Percentiles rank a stretch among this genome's conserved stretches.
phyloP scores from a whole-genome alignment of 2,888 invertebrate species.

The Drosophila mulleri region DNA sequence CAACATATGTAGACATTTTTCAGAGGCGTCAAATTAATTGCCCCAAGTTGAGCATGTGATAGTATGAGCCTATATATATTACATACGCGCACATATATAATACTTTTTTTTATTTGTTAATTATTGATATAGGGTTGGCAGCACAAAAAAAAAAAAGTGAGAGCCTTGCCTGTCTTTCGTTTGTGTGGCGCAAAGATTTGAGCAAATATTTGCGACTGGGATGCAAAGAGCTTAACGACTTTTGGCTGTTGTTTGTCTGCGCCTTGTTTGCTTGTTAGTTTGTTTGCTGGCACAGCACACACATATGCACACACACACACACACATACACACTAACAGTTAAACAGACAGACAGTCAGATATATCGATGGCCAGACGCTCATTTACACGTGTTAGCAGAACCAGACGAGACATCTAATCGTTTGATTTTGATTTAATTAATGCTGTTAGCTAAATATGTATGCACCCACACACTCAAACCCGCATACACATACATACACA shows the following conservation, averaged over 20 bases:
- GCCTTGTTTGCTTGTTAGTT: slow-evolving; percentile 42
- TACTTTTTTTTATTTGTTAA: slow-evolving; percentile 28
- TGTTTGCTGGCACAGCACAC: slow-evolving; percentile 33
- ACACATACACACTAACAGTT: slow-evolving; percentile 5
- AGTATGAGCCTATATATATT: slow-evolving; percentile 13
- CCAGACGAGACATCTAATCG: slow-evolving; percentile 55
- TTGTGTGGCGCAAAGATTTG: slow-evolving; percentile 46
- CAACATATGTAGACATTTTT: slow-evolving; percentile 40
- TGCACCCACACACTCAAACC: neutral
- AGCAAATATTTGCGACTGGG: slow-evolving; percentile 62
- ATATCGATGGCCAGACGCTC: slow-evolving; percentile 40
- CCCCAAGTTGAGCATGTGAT: slow-evolving; percentile 49
- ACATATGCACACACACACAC: slow-evolving; percentile 7
- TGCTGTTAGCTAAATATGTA: slow-evolving; percentile 42
- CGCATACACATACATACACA: slow-evolving; percentile 11
- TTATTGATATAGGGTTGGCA: slow-evolving; percentile 42
- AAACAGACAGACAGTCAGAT: slow-evolving; percentile 6
- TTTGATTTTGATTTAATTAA: slow-evolving; percentile 77
- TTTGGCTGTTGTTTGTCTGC: slow-evolving; percentile 52
- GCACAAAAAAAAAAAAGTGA: neutral
- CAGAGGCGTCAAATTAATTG: slow-evolving; percentile 73
- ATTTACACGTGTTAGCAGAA: slow-evolving; percentile 51
- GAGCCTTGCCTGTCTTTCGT: slow-evolving; percentile 5
- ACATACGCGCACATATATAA: neutral
- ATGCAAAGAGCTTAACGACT: slow-evolving; percentile 61